Base-by-base conservation (phyloP, 2,888 invertebrate species). In the Cecidostiba fungosa region DNA sequence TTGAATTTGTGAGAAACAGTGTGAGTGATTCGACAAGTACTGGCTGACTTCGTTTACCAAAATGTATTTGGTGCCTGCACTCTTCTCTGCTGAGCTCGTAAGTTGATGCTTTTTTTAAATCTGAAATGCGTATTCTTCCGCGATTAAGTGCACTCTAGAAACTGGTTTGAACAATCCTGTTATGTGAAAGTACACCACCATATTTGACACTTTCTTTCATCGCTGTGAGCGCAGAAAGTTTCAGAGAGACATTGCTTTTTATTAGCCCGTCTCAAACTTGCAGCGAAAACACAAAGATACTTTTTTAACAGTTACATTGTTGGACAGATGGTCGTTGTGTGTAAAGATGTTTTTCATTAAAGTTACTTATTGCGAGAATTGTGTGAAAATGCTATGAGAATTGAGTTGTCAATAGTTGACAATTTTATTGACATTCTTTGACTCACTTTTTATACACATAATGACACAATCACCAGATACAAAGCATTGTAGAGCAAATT, bases 1-100 rank as follows among this genome's bases (percentile, higher is more conserved):
- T 70, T 69, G 32, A 66, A 66, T 62, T 66, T 66, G 32, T 70
- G 66, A 66, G n/a, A 59, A 69, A 47, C 47, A 79, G 70, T 79
- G 69, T 16, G 66, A n/a, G n/a, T 59, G n/a, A 47, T 8, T n/a
- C 19, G 19, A 59, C n/a, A n/a, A 23, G 29, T 66, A 78, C 47
- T 69, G 5, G 12, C 47, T 69, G 26, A 16, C 29, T 69, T 70
- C 1, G 50, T 79, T 79, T 79, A 50, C 70, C 50, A 79, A 79
- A 79, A 79, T 79, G 79, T 79, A 50, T 32, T 69, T 70, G 70
- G 70, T 36, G 69, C 32, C 69, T 29, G 26, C 26, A 29, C 29
- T 50, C n/a, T 14, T 47, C 29, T 14, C 6, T 3, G 50, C 19
- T 70, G 47, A 79, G 69, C 79, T 70, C 32, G 79, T 79, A 70